Percentiles rank a stretch among this genome's conserved stretches.
Conservation (phyloP, 2,888 invertebrate species). For the Drosophila ustulata region DNA sequence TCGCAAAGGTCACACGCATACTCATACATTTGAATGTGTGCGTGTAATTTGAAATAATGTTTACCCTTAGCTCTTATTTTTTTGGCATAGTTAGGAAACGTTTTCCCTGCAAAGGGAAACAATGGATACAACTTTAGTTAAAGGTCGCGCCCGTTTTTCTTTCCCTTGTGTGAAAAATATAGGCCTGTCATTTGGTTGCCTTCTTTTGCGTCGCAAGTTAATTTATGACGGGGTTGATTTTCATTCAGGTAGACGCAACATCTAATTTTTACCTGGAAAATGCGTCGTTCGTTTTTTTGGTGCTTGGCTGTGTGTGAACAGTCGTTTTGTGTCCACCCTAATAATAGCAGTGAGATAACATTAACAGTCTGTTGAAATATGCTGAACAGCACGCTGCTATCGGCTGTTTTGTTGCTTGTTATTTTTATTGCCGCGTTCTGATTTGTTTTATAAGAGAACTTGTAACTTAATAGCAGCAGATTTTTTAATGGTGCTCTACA, state of each 20-base stretch:
- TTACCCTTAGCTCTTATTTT: conserved; percentile 26
- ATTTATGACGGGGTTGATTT: conserved; percentile 74
- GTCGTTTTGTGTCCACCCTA: conserved; percentile 42
- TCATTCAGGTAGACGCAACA: conserved; percentile 57
- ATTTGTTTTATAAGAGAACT: background rate
- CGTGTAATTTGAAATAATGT: background rate
- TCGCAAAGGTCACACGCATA: conserved; percentile 27
- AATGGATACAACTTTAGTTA: conserved; percentile 51
- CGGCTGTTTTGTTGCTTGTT: conserved; percentile 1
- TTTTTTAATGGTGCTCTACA: background rate
- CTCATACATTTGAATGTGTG: conserved; percentile 4
- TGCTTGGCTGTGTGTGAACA: conserved; percentile 4
- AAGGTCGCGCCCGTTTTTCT: conserved; percentile 67
- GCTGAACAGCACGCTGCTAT: conserved; percentile 29
- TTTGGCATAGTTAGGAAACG: conserved; percentile 37
- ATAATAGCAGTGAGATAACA: conserved; percentile 33
- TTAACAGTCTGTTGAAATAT: conserved; percentile 22
- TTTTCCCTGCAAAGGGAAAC: conserved; percentile 40
- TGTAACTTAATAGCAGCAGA: background rate
- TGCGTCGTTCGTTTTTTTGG: conserved; percentile 43
- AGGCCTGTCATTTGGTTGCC: conserved; percentile 51
- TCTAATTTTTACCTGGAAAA: conserved; percentile 57
- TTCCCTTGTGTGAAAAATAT: conserved; percentile 52
- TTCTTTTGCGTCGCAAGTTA: conserved; percentile 66
- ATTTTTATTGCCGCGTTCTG: background rate